These are phyloP conservation scores for Cinclus cinclus DNA, from an alignment of 2,113 vertebrate genomes.

Conservation along the genomic window DNA sequence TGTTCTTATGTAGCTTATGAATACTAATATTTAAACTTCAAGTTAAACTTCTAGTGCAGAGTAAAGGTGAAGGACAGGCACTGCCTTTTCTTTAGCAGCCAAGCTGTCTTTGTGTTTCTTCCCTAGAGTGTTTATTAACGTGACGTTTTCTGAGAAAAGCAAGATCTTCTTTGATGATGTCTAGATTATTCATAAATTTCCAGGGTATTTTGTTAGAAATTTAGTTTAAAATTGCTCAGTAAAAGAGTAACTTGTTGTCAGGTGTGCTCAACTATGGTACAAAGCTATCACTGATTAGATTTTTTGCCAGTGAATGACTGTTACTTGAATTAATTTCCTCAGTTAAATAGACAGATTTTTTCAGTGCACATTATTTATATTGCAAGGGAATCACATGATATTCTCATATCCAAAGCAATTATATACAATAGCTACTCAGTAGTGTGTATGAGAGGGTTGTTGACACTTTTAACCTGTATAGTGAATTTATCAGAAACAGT, in stretches of 20 bases:
- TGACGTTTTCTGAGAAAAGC: neutral
- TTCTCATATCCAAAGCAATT: neutral
- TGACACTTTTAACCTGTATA: neutral
- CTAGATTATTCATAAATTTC: neutral
- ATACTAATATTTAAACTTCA: neutral
- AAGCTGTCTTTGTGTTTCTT: neutral
- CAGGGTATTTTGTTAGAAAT: neutral
- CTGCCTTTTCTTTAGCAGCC: neutral
- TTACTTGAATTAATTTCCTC: neutral
- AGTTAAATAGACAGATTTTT: neutral
- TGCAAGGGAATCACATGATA: neutral
- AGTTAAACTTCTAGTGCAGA: neutral
- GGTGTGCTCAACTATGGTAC: neutral
- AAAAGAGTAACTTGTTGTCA: neutral
- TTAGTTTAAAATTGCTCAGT: neutral
- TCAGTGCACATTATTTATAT: neutral
- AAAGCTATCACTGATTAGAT: neutral
- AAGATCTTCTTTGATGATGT: neutral
- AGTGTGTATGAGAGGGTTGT: neutral
- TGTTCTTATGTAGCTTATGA: neutral
- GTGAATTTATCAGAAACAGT: neutral
- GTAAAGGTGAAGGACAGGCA: neutral
- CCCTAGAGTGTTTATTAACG: neutral
- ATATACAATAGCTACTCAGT: neutral
- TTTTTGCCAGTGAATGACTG: neutral